These are phyloP conservation scores for Girardia tigrina DNA, from an alignment of 2,888 invertebrate species.

Conservation along the genomic window DNA sequence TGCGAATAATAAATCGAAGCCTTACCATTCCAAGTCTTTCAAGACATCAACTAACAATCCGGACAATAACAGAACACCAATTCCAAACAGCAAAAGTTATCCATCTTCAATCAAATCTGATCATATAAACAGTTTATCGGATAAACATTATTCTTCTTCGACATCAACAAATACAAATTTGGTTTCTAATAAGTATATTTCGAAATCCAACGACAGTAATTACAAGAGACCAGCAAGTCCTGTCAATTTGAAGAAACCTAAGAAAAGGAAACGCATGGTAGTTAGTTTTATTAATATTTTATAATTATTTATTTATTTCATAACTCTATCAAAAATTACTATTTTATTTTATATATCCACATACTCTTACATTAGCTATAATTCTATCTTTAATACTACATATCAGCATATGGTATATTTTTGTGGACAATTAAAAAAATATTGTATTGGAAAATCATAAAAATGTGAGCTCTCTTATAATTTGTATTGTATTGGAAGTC, in stretches of 20 bases:
- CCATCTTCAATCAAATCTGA: slow-evolving; percentile 2
- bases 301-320: too few species aligned
- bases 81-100: neutral
- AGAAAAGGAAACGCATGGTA: slow-evolving; percentile 3
- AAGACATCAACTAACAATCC: neutral
- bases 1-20: slow-evolving; percentile 11
- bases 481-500: too few species aligned
- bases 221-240: neutral
- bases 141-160: neutral
- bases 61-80: neutral
- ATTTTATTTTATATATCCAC: too few species aligned
- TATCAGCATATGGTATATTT: too few species aligned
- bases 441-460: too few species aligned
- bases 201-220: neutral
- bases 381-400: too few species aligned
- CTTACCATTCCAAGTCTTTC: slow-evolving; percentile 17
- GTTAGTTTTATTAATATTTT: neutral
- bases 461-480: too few species aligned
- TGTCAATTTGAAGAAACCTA: neutral
- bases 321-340: too few species aligned
- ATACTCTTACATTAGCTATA: too few species aligned
- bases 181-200: neutral
- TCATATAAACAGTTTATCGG: neutral
- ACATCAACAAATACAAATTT: neutral
- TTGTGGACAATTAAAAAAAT: too few species aligned